phyloP scores from a whole-genome alignment of 2,113 vertebrate species.

The Cynoglossus semilaevis region DNA sequence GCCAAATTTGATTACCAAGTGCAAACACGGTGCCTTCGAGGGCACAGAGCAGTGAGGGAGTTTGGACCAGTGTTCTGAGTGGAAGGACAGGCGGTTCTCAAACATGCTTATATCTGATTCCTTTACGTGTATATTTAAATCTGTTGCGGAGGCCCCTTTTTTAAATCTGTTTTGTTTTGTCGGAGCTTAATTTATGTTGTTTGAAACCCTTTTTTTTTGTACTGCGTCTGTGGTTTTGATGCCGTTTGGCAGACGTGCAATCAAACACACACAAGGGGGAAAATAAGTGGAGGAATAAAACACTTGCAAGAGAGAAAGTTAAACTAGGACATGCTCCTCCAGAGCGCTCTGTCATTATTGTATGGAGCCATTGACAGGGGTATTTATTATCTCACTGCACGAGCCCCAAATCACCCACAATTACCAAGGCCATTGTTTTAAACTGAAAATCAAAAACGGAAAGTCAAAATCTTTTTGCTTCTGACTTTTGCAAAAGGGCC shows the following conservation, averaged over 20 bases:
- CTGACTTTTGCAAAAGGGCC: slow-evolving; percentile 53
- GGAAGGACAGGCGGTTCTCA: not conserved
- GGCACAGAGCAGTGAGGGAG: slow-evolving; percentile 44
- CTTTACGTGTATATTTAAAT: slow-evolving; percentile 59
- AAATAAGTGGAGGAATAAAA: not conserved
- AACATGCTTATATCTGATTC: slow-evolving; percentile 45
- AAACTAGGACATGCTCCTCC: slow-evolving; percentile 54
- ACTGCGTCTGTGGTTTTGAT: slow-evolving; percentile 47
- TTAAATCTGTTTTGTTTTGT: slow-evolving; percentile 55
- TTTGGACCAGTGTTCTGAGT: slow-evolving; percentile 2
- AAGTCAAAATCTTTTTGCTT: slow-evolving; percentile 22
- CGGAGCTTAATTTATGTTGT: slow-evolving; percentile 47
- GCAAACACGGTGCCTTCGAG: slow-evolving; percentile 61
- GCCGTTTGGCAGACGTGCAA: slow-evolving; percentile 51
- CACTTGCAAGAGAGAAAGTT: slow-evolving; percentile 45
- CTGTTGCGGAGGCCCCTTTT: slow-evolving; percentile 23
- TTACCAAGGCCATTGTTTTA: slow-evolving; percentile 58
- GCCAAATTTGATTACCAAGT: slow-evolving; percentile 67
- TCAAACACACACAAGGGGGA: slow-evolving; percentile 31
- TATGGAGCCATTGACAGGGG: slow-evolving; percentile 53
- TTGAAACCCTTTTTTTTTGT: slow-evolving; percentile 53
- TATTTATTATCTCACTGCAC: slow-evolving; percentile 64
- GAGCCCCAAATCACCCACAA: slow-evolving; percentile 52
- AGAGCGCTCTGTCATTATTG: slow-evolving; percentile 67
- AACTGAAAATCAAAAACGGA: slow-evolving; percentile 45